These are phyloP conservation scores for Drosophila limbata DNA, from an alignment of 2,888 invertebrate genomes.

Conservation along the genomic window DNA sequence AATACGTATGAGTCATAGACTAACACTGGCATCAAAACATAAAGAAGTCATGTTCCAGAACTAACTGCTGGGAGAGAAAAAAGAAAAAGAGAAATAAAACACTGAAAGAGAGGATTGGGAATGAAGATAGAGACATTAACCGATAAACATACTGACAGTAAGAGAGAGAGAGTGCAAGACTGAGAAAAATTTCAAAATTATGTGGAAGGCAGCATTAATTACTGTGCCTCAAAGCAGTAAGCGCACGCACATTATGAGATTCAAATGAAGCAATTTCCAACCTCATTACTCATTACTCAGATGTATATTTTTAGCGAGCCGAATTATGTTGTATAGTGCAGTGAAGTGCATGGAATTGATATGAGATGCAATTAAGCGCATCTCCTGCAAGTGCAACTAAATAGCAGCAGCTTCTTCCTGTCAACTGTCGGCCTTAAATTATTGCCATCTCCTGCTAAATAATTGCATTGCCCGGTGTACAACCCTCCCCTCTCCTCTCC, in stretches of 20 bases:
- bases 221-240: neutral
- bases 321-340: constrained; percentile 6
- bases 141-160: too few relatives aligned
- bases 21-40: too few relatives aligned
- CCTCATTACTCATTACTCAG: neutral
- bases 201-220: neutral
- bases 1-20: too few relatives aligned
- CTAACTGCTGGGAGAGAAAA: too few relatives aligned
- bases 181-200: too few relatives aligned
- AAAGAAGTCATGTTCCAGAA: too few relatives aligned
- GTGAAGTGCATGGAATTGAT: constrained; percentile 19
- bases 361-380: constrained; percentile 79
- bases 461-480: constrained; percentile 65
- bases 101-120: too few relatives aligned
- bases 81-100: too few relatives aligned
- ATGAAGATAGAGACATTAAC: too few relatives aligned
- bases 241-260: neutral
- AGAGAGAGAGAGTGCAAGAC: too few relatives aligned
- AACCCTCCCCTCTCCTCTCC: neutral
- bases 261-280: constrained; percentile 1
- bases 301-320: neutral
- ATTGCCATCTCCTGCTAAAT: constrained; percentile 70
- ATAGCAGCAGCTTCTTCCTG: constrained; percentile 79
- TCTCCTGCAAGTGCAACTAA: constrained; percentile 74
- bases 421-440: constrained; percentile 61